Evolutionary conservation across 2,888 invertebrate genomes (phyloP).

Genomic region (Conchocele bisecta): DNA sequence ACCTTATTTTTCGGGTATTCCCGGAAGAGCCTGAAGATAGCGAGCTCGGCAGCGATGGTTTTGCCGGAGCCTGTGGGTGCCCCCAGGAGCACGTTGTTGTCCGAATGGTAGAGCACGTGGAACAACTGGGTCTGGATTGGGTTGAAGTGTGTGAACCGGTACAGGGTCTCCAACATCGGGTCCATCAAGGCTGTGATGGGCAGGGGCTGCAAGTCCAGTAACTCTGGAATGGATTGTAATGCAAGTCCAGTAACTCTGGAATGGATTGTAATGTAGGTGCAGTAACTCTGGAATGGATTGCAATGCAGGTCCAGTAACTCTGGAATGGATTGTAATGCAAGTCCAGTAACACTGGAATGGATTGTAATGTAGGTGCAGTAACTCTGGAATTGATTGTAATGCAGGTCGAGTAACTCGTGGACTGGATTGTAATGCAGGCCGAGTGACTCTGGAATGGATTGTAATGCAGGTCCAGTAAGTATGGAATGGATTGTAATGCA

Average conservation of each 20-base stretch:
- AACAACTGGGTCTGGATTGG: slow-evolving; percentile 99
- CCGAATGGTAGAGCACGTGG: slow-evolving; percentile 96
- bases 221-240: slow-evolving; percentile 85
- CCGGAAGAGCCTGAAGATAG: slow-evolving; percentile 95
- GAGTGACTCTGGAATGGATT: no score
- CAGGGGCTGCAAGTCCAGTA: slow-evolving; percentile 94
- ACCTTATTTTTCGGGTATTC: slow-evolving; percentile 87
- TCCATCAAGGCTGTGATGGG: slow-evolving; percentile 93
- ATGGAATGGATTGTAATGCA: no score
- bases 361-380: no score
- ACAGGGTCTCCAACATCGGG: slow-evolving; percentile 90
- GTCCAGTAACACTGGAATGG: no score
- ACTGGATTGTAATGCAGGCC: no score
- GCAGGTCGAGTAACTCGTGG: no score
- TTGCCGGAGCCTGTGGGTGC: slow-evolving; percentile 99
- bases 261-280: slow-evolving; percentile 98
- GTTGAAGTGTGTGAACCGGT: slow-evolving; percentile 97
- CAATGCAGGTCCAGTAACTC: no score
- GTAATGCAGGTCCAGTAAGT: no score
- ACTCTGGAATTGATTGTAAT: no score
- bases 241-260: no score
- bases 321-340: no score
- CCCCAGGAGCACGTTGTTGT: slow-evolving; percentile 92
- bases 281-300: slow-evolving; percentile 90
- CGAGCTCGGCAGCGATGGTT: slow-evolving; percentile 98